Evolutionary conservation across 2,113 vertebrate genomes (phyloP).

Genomic region (Arothron firmamentum): DNA sequence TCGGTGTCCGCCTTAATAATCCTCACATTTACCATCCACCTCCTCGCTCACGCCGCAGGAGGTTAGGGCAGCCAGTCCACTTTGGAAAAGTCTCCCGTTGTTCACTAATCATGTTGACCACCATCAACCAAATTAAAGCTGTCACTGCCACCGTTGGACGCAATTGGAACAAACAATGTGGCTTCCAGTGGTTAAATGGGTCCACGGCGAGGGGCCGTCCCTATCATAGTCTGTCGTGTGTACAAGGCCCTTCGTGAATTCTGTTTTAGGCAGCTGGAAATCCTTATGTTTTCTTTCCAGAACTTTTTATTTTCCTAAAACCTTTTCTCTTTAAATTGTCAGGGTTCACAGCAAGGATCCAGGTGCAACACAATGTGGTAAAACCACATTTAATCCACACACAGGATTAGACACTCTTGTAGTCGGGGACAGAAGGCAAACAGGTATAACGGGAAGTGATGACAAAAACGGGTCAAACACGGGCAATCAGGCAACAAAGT

Average conservation of each 20-base stretch:
- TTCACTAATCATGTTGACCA: slow-evolving; percentile 68
- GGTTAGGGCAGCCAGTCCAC: slow-evolving; percentile 51
- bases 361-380: no score
- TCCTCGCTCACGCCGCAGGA: slow-evolving; percentile 44
- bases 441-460: no score
- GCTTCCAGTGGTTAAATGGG: slow-evolving; percentile 58
- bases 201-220: slow-evolving; percentile 50
- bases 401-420: no score
- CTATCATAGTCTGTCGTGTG: slow-evolving; percentile 46
- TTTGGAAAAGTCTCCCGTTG: slow-evolving; percentile 62
- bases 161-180: slow-evolving; percentile 41
- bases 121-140: slow-evolving; percentile 68
- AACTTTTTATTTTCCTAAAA: no score
- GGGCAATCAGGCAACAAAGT: no score
- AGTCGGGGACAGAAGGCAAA: no score
- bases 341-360: no score
- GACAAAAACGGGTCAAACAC: no score
- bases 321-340: neutral
- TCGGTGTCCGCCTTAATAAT: slow-evolving; percentile 24
- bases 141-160: slow-evolving; percentile 62
- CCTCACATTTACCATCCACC: slow-evolving; percentile 31
- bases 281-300: slow-evolving; percentile 2
- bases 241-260: slow-evolving; percentile 17
- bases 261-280: neutral
- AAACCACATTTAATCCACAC: no score